Conservation (phyloP, 2,113 vertebrate species). For the Noctilio leporinus region DNA sequence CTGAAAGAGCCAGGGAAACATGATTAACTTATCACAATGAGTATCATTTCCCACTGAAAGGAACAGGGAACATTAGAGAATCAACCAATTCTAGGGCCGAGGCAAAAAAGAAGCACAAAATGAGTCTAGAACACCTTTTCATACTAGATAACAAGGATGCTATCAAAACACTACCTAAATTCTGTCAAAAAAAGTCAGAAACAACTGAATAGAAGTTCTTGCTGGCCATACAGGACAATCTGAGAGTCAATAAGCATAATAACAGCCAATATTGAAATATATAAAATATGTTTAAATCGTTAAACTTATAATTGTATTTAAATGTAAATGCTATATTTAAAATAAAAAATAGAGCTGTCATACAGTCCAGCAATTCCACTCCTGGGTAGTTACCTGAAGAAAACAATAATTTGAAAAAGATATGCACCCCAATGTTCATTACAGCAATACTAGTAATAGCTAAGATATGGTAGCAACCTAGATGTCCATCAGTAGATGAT, state of each 20-base stretch:
- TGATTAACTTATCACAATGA: background rate
- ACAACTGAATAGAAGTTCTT: background rate
- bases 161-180: background rate
- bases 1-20: background rate
- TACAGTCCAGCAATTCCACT: background rate
- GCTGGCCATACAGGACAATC: background rate
- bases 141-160: background rate
- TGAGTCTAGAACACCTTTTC: background rate
- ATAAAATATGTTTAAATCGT: background rate
- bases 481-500: background rate
- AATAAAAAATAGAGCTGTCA: background rate
- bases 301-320: background rate
- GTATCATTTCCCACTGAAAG: background rate
- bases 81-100: background rate
- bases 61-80: background rate
- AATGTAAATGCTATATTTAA: background rate
- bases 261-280: background rate
- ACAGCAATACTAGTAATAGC: too few species aligned
- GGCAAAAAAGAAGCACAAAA: background rate
- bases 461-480: background rate
- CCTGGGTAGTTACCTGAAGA: background rate
- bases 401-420: too few species aligned
- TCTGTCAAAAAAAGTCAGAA: background rate
- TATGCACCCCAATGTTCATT: too few species aligned
- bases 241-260: background rate